Evolutionary conservation across 2,113 vertebrate genomes (phyloP).

Genomic region (Phocoena phocoena): DNA sequence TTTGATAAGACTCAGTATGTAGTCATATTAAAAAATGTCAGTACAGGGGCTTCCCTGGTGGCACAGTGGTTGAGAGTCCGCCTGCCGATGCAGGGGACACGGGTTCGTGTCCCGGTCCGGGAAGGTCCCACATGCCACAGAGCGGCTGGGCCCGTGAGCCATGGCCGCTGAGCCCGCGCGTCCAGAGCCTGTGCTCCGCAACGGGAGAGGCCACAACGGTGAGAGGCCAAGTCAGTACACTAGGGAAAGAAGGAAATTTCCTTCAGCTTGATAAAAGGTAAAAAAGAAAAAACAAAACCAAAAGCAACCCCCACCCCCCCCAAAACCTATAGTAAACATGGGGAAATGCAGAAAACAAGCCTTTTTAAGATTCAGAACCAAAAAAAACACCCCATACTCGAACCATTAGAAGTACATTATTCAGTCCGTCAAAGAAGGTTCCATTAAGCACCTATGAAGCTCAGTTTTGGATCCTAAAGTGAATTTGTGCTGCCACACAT

Average conservation of each 20-base stretch:
- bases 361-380: constrained; percentile 5
- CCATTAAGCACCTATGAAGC: not conserved
- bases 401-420: not conserved
- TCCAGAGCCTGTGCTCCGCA: too few relatives aligned
- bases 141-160: too few relatives aligned
- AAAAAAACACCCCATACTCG: not conserved
- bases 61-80: too few relatives aligned
- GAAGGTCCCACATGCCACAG: too few relatives aligned
- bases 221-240: not conserved
- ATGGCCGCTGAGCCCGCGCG: too few relatives aligned
- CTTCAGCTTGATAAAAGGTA: not conserved
- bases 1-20: not conserved
- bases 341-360: not conserved
- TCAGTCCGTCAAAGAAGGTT: not conserved
- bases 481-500: not conserved
- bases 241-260: not conserved
- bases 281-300: not conserved
- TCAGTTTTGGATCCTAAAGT: not conserved
- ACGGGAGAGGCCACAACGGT: too few relatives aligned
- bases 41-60: not conserved
- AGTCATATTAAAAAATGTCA: not conserved
- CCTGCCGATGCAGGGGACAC: too few relatives aligned
- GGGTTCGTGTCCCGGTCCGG: too few relatives aligned
- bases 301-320: too few relatives aligned
- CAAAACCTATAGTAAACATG: not conserved